phyloP scores from a whole-genome alignment of 2,888 invertebrate genomes.

The Julus scanicus region DNA sequence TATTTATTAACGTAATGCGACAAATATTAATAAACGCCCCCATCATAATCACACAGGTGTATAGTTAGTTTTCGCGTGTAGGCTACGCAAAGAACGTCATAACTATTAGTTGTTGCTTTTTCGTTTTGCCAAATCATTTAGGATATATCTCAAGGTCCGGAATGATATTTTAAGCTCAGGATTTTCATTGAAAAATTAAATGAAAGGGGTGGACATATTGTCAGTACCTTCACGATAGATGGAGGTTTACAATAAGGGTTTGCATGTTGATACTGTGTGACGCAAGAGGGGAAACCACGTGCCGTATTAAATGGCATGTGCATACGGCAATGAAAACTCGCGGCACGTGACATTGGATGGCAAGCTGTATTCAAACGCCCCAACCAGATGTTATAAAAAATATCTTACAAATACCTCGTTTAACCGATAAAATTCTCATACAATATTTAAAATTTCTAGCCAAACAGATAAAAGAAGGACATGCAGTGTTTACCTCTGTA shows the following conservation, averaged over 20 bases:
- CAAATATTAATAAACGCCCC: background rate
- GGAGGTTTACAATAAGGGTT: background rate
- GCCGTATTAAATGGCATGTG: background rate
- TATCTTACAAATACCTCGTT: background rate
- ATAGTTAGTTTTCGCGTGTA: background rate
- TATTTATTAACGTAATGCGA: background rate
- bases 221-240: background rate
- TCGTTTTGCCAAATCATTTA: background rate
- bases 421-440: background rate
- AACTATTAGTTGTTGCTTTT: background rate
- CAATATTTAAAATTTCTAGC: background rate
- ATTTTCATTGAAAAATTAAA: background rate
- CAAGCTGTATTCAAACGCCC: background rate
- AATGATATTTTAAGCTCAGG: background rate
- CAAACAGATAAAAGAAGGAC: background rate
- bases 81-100: background rate
- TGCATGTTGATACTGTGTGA: background rate
- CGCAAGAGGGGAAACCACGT: constrained; percentile 6
- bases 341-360: background rate
- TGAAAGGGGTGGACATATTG: background rate
- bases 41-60: background rate
- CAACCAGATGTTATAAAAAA: background rate
- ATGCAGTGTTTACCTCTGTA: constrained; percentile 10
- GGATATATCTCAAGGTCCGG: background rate
- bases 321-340: background rate